Evolutionary conservation across 2,888 invertebrate genomes (phyloP), one percentile per base, ranked within the genome.

Genomic region (Gymnocheta viridis): DNA sequence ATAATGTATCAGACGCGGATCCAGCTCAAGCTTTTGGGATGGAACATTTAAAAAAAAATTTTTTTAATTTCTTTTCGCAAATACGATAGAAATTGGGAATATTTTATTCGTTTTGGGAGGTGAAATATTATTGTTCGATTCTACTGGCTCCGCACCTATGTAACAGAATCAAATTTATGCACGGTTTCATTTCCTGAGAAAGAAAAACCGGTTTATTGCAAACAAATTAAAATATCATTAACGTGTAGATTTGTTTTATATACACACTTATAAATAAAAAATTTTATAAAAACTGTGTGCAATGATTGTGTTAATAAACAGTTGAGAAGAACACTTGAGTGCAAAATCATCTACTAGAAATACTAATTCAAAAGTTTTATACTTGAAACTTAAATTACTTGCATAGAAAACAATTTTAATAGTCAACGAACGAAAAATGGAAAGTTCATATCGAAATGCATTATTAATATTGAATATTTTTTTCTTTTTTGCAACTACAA

Each of bases 201-300:
- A 58, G 22, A 62, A 74, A 78, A 82, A 79, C 82, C 83, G 83
- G 83, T 83, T 83, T 83, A 38, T 27, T 64, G 47, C 58, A 38
- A 32, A 58, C 7, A 7, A 32, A 4, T 32, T 32, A 5, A 32
- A 32, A n/a, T n/a, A n/a, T n/a, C n/a, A n/a, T n/a, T n/a, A n/a
- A 27, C 70, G 70, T 62, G 29, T 35, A 17, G 41, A 69, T 54
- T 54, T 70, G 32, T 70, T 64, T 35, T 47, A 44, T 29, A 19
- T 47, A 56, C 19, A 5, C 2, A n/a, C 19, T 10, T 44, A 51
- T 41, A 62, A 64, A 66, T 32, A 70, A 73, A 58, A 38, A 19
- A 54, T 24, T 80, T 73, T 41, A 80, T 62, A 54, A 73, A 74
- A 78, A 78, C 60, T 60, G 73, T 78, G 12, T 82, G 38, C 62